These are phyloP conservation scores for Borostomias antarcticus DNA, from an alignment of 2,797 vertebrate genomes.

Conservation along the genomic window DNA sequence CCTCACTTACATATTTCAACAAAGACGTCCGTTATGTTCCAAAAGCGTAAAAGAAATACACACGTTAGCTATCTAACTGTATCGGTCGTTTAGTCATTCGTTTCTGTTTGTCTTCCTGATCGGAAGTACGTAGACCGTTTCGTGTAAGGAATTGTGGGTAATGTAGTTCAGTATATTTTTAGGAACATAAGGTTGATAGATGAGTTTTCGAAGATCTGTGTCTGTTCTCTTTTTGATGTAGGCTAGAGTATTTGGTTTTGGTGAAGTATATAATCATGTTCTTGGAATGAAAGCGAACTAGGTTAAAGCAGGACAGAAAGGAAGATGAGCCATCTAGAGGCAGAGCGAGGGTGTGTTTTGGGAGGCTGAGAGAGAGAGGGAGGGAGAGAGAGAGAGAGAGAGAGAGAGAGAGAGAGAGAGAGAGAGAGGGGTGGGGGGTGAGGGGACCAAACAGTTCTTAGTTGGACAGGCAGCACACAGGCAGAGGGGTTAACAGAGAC, in stretches of 20 bases:
- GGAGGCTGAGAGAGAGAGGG: slow-evolving; percentile 1
- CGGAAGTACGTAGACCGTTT: slow-evolving; percentile 34
- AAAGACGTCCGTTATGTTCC: background rate
- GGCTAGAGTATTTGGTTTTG: background rate
- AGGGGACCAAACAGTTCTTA: slow-evolving; percentile 13
- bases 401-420: slow-evolving; percentile 5
- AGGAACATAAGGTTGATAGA: background rate
- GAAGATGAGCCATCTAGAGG: slow-evolving; percentile 2
- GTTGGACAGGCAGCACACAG: slow-evolving; percentile 28
- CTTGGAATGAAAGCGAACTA: background rate
- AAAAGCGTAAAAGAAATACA: background rate
- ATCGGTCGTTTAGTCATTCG: slow-evolving; percentile 35
- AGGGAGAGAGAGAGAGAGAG: slow-evolving; percentile 17
- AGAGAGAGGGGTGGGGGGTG: slow-evolving; percentile 7
- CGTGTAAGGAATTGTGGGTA: slow-evolving; percentile 50
- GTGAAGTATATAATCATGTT: no score
- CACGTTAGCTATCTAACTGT: slow-evolving; percentile 34
- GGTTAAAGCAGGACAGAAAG: background rate
- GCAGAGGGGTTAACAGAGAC: slow-evolving; percentile 26
- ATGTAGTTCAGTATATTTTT: slow-evolving; percentile 49
- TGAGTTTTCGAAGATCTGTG: background rate
- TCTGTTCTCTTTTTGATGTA: background rate
- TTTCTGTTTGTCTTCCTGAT: slow-evolving; percentile 60
- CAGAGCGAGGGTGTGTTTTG: background rate
- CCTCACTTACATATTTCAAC: slow-evolving; percentile 35